Percentiles rank a stretch among this genome's conserved stretches.
Conservation (phyloP, 1,140 invertebrate genomes). For the Drosophila arawakana region DNA sequence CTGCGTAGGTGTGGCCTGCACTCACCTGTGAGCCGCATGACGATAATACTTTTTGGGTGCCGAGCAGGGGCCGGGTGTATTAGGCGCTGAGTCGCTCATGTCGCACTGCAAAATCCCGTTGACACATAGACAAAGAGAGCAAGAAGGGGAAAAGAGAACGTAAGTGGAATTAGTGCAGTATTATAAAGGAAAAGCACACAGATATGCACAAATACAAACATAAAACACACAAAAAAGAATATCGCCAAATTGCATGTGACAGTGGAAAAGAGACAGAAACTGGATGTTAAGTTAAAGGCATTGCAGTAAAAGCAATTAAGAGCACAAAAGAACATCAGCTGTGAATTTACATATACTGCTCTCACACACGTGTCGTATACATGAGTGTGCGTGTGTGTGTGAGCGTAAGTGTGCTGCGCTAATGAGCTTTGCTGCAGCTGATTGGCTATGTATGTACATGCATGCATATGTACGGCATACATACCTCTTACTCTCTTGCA, state of each 20-base stretch:
- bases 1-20: slow-evolving; percentile 8
- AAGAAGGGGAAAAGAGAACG: neutral
- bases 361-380: slow-evolving; percentile 1
- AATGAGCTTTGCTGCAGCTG: slow-evolving; percentile 73
- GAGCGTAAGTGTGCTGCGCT: slow-evolving; percentile 40
- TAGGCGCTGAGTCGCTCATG: slow-evolving; percentile 75
- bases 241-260: slow-evolving; percentile 31
- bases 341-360: slow-evolving; percentile 5
- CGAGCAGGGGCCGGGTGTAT: slow-evolving; percentile 60
- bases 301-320: slow-evolving; percentile 47
- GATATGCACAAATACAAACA: neutral
- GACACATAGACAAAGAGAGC: neutral
- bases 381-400: slow-evolving; percentile 9
- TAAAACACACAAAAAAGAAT: slow-evolving; percentile 6
- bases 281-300: slow-evolving; percentile 20
- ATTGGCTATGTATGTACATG: slow-evolving; percentile 44
- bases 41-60: slow-evolving; percentile 74
- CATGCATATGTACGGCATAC: slow-evolving; percentile 1
- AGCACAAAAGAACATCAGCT: slow-evolving; percentile 43
- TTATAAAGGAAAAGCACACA: neutral
- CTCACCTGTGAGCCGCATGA: slow-evolving; percentile 72
- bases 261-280: slow-evolving; percentile 15
- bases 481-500: neutral
- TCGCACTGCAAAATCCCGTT: slow-evolving; percentile 54
- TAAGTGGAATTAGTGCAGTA: slow-evolving; percentile 3